phyloP scores from a whole-genome alignment of 2,888 invertebrate species.

The Argyresthia goedartella region DNA sequence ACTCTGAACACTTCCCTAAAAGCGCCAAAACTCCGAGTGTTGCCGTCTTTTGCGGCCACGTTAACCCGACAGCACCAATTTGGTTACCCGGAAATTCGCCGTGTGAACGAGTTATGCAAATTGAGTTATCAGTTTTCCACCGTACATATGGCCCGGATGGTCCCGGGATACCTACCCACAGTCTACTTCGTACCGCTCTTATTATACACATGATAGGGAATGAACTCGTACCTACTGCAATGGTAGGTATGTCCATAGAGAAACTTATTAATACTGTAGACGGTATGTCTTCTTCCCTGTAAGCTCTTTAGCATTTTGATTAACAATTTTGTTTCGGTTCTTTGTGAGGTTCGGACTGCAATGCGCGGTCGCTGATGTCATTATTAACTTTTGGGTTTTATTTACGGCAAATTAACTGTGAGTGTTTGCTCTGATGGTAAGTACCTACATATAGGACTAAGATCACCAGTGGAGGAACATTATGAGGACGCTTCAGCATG shows the following conservation, averaged over 20 bases:
- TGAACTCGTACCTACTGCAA: too few relatives aligned
- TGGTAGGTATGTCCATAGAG: too few relatives aligned
- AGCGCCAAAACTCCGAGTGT: constrained; percentile 13
- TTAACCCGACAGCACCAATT: constrained; percentile 48
- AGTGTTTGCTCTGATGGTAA: neutral
- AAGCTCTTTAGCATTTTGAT: constrained; percentile 58
- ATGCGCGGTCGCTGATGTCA: too few relatives aligned
- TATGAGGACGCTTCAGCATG: too few relatives aligned
- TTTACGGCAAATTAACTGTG: too few relatives aligned
- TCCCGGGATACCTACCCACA: too few relatives aligned
- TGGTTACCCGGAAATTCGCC: constrained; percentile 43
- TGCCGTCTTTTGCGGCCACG: constrained; percentile 22
- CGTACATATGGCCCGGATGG: constrained; percentile 46
- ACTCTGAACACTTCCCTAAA: too few relatives aligned
- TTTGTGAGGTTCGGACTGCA: neutral
- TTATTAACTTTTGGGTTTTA: too few relatives aligned
- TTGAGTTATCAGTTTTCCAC: constrained; percentile 59
- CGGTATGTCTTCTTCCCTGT: too few relatives aligned
- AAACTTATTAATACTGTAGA: too few relatives aligned
- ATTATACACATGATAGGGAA: too few relatives aligned
- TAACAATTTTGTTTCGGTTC: constrained; percentile 35
- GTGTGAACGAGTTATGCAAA: constrained; percentile 62
- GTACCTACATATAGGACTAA: neutral
- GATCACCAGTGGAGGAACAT: neutral
- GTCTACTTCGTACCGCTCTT: constrained; percentile 26